phyloP scores from a whole-genome alignment of 2,888 invertebrate genomes.

The Harpalus rubripes region DNA sequence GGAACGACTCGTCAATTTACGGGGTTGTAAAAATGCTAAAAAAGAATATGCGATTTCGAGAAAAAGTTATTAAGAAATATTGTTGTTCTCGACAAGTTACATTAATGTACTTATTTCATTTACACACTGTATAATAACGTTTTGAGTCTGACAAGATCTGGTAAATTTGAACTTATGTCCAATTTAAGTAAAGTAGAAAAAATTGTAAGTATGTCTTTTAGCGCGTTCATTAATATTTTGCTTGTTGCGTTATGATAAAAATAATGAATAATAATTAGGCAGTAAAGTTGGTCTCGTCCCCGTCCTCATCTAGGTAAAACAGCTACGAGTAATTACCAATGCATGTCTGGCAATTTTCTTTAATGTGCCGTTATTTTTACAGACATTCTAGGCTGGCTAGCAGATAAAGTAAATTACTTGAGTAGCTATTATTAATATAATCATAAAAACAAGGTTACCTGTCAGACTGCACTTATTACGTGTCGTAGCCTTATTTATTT shows the following conservation, averaged over 20 bases:
- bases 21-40: no score
- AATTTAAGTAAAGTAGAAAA: background rate
- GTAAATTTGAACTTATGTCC: background rate
- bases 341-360: conserved; percentile 47
- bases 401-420: conserved; percentile 56
- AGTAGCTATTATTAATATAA: conserved; percentile 54
- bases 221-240: background rate
- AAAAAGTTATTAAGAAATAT: no score
- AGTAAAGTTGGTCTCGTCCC: background rate
- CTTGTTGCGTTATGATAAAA: conserved; percentile 3
- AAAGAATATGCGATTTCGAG: no score
- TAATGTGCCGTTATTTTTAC: conserved; percentile 56
- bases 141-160: background rate
- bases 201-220: background rate
- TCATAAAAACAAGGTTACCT: conserved; percentile 56
- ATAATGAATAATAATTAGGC: conserved; percentile 17
- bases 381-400: conserved; percentile 57
- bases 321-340: conserved; percentile 34
- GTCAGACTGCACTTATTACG: conserved; percentile 55
- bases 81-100: no score
- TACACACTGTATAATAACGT: no score
- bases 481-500: conserved; percentile 34
- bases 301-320: background rate
- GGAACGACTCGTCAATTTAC: no score
- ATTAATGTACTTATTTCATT: no score